A percentile compares a stretch with the other conserved stretches of the same genome.
These are phyloP conservation scores for Eremophila alpestris DNA, from an alignment of 2,797 vertebrate genomes.

Conservation along the genomic window DNA sequence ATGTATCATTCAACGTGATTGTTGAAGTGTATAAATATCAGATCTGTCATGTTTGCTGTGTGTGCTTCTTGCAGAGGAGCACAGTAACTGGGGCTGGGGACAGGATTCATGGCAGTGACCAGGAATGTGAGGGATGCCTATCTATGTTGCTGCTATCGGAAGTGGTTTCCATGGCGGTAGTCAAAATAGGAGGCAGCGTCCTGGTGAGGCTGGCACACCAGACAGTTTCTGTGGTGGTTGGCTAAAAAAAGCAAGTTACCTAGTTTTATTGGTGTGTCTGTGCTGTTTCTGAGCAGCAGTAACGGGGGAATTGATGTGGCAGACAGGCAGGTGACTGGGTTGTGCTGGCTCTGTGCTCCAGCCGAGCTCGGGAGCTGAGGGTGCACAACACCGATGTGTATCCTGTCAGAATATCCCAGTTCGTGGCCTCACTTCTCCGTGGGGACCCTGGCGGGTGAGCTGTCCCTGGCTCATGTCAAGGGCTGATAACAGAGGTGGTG, in stretches of 20 bases:
- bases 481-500: background rate
- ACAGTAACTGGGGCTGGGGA: background rate
- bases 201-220: background rate
- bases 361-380: background rate
- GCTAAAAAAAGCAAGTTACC: background rate
- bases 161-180: slow-evolving; percentile 45
- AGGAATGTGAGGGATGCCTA: background rate
- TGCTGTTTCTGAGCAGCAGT: background rate
- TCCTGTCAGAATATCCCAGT: background rate
- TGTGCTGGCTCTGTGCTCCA: background rate
- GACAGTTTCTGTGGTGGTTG: background rate
- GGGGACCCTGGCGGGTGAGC: rapidly evolving
- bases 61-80: background rate
- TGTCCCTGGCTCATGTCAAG: rapidly evolving
- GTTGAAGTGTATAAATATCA: background rate
- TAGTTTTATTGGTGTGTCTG: background rate
- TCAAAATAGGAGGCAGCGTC: slow-evolving; percentile 26
- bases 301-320: background rate
- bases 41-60: background rate
- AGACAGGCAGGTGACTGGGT: background rate
- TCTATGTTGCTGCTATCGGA: background rate
- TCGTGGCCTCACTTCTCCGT: no score
- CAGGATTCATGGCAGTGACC: background rate
- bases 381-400: background rate
- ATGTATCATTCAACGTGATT: background rate